Percentiles rank a stretch among this genome's conserved stretches.
Conservation (phyloP, 2,888 invertebrate species). For the Drosophila crucigera region DNA sequence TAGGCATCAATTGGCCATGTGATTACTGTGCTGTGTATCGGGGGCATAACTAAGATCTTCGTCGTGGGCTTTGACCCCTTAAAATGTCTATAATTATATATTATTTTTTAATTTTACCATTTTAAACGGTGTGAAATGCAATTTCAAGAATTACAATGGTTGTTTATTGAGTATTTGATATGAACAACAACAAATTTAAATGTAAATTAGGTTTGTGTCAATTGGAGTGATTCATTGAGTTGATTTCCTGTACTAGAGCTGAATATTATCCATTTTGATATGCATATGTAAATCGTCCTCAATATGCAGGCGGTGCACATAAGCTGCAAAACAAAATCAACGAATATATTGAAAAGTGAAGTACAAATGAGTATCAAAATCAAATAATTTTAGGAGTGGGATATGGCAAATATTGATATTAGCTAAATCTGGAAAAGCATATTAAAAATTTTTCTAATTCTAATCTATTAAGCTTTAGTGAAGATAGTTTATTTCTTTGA, state of each 20-base stretch:
- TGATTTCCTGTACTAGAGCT: neutral
- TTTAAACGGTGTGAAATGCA: neutral
- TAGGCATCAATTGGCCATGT: conserved; percentile 7
- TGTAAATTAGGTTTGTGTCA: conserved; percentile 4
- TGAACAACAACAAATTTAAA: neutral
- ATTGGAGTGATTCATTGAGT: neutral
- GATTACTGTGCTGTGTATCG: neutral
- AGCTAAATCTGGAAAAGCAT: neutral
- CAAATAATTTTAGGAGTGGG: neutral
- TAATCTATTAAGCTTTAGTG: neutral
- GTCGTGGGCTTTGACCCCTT: neutral
- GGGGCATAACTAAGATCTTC: conserved; percentile 12
- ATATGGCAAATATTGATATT: neutral
- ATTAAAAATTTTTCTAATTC: neutral
- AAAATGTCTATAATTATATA: neutral
- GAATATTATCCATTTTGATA: conserved; percentile 10
- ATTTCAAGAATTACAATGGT: neutral
- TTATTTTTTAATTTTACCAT: neutral
- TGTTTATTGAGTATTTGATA: neutral
- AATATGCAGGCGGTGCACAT: conserved; percentile 26
- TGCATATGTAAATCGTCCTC: neutral
- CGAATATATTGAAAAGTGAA: neutral
- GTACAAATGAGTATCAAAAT: neutral
- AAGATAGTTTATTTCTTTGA: neutral
- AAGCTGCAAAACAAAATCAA: conserved; percentile 24